A percentile compares a stretch with the other conserved stretches of the same genome.
Evolutionary conservation across 2,888 invertebrate genomes (phyloP).

Genomic region (Gibbula magus): DNA sequence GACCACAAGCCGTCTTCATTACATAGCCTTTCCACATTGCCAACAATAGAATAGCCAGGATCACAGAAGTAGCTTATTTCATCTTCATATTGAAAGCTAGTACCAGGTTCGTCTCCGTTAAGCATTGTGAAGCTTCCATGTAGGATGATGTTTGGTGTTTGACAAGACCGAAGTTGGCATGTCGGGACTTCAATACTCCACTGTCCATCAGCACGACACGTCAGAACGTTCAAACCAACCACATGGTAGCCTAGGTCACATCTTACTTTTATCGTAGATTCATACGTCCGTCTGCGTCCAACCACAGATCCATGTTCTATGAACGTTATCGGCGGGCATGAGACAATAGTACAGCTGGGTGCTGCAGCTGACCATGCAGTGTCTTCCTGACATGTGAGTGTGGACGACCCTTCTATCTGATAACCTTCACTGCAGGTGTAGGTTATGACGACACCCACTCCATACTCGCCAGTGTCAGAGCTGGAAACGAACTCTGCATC

Average conservation of each 20-base stretch:
- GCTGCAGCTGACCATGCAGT: slow-evolving; percentile 49
- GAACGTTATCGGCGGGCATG: slow-evolving; percentile 39
- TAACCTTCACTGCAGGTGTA: slow-evolving; percentile 87
- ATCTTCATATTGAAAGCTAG: slow-evolving; percentile 36
- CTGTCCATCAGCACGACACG: slow-evolving; percentile 48
- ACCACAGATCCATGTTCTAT: slow-evolving; percentile 44
- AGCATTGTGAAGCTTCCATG: slow-evolving; percentile 10
- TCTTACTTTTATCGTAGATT: slow-evolving; percentile 51
- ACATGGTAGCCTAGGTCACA: slow-evolving; percentile 45
- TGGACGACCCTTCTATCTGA: slow-evolving; percentile 50
- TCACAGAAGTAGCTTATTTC: slow-evolving; percentile 55
- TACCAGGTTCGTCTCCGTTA: background rate
- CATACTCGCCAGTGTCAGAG: slow-evolving; percentile 37
- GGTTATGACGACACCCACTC: slow-evolving; percentile 38
- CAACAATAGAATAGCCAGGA: slow-evolving; percentile 54
- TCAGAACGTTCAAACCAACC: slow-evolving; percentile 34
- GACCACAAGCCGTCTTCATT: slow-evolving; percentile 55
- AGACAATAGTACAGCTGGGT: slow-evolving; percentile 41
- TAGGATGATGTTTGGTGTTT: background rate
- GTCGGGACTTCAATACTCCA: slow-evolving; percentile 50
- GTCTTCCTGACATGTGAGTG: slow-evolving; percentile 55
- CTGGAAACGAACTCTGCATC: slow-evolving; percentile 42
- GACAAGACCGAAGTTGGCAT: slow-evolving; percentile 38
- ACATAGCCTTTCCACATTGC: slow-evolving; percentile 49
- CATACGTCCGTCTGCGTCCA: slow-evolving; percentile 55